phyloP scores from a whole-genome alignment of 2,113 vertebrate species.

The Oncorhynchus tshawytscha region DNA sequence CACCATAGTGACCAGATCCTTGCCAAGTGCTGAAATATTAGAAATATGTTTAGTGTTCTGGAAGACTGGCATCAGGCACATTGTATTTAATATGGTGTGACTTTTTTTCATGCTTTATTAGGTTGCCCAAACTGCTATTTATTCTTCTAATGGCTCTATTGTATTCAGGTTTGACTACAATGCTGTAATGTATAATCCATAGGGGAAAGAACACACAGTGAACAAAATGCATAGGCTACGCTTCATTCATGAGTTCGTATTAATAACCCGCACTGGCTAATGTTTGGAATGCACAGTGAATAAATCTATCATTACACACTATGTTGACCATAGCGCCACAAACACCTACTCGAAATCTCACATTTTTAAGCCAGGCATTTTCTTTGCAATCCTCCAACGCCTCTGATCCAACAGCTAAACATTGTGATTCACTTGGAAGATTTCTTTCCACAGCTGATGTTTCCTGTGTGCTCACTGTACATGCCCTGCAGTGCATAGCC shows the following conservation, averaged over 20 bases:
- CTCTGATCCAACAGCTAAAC: slow-evolving; percentile 1
- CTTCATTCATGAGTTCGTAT: too few relatives aligned
- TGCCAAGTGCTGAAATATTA: slow-evolving; percentile 27
- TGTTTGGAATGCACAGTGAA: too few relatives aligned
- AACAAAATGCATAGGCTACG: too few relatives aligned
- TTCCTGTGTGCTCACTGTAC: not conserved
- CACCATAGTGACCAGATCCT: slow-evolving; percentile 31
- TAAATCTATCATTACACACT: too few relatives aligned
- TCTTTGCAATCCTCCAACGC: not conserved
- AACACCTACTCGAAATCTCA: too few relatives aligned
- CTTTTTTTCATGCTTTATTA: slow-evolving; percentile 4
- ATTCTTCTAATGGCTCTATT: not conserved
- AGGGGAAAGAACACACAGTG: too few relatives aligned
- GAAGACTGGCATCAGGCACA: not conserved
- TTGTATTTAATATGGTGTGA: slow-evolving; percentile 10
- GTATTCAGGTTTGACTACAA: slow-evolving; percentile 9
- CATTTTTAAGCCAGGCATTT: too few relatives aligned
- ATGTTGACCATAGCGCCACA: too few relatives aligned
- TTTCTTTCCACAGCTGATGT: slow-evolving; percentile 4
- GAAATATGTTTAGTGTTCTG: slow-evolving; percentile 32
- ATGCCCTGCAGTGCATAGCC: slow-evolving; percentile 8
- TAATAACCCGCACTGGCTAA: too few relatives aligned
- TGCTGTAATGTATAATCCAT: not conserved
- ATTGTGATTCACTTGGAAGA: slow-evolving; percentile 4
- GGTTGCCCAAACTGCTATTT: slow-evolving; percentile 27